Evolutionary conservation across 2,797 vertebrate species (phyloP).

Genomic region (Epinephelus coioides): DNA sequence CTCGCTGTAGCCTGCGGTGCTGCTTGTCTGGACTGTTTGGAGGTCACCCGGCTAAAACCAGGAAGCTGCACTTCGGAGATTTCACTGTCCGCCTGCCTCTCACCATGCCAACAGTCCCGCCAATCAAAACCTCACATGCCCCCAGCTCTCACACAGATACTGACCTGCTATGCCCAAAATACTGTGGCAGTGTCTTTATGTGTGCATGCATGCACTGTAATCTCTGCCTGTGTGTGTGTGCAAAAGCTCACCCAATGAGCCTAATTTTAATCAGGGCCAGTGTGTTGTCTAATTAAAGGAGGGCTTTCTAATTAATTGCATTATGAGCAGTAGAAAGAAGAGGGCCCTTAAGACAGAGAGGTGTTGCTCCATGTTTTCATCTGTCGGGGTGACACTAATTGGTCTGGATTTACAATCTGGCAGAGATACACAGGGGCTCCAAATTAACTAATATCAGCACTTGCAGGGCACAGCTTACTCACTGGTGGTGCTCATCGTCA

Average conservation of each 20-base stretch:
- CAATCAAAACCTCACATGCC: constrained; percentile 53
- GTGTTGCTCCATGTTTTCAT: constrained; percentile 64
- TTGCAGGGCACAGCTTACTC: constrained; percentile 34
- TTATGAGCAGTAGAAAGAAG: constrained; percentile 67
- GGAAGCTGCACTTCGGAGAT: constrained; percentile 50
- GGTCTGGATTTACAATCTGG: constrained; percentile 62
- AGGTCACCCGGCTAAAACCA: constrained; percentile 68
- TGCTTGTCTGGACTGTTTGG: constrained; percentile 64
- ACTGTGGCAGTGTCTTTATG: constrained; percentile 2
- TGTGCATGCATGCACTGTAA: neutral
- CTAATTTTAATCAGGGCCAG: constrained; percentile 66
- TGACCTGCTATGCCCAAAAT: constrained; percentile 23
- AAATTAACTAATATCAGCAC: constrained; percentile 42
- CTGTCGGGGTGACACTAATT: constrained; percentile 64
- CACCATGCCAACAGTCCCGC: constrained; percentile 40
- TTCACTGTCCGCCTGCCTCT: constrained; percentile 52
- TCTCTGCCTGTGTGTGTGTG: constrained; percentile 23
- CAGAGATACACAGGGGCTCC: constrained; percentile 38
- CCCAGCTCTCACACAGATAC: neutral
- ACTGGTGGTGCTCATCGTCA: neutral
- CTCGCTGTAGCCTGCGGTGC: constrained; percentile 47
- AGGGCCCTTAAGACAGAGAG: constrained; percentile 65
- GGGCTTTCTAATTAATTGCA: constrained; percentile 69
- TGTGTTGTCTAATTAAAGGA: constrained; percentile 65
- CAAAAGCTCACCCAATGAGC: constrained; percentile 28